Base-by-base conservation (phyloP, 1,140 invertebrate genomes). In the Pteromalus puparum region DNA sequence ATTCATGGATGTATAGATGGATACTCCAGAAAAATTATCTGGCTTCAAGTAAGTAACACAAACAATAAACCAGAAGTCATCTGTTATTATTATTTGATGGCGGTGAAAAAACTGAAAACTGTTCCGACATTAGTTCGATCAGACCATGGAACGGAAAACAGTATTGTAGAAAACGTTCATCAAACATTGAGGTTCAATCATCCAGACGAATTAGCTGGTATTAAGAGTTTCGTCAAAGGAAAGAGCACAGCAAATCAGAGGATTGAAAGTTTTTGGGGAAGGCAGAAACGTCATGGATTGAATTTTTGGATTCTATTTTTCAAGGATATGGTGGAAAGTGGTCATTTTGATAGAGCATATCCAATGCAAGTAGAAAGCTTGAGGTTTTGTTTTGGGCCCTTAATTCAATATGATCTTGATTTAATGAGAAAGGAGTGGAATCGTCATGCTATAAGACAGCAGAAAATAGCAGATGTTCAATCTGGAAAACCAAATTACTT, bases 1-100 rank as follows among this genome's bases (percentile, higher is more conserved):
- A 88, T 91, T 12, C 85, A 89, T 85, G 89, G 86, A 4, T 89
- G 88, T 61, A 88, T 91, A 15, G 89, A 91, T 76, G 90, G 89
- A 0, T 91, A 88, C 82, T 90, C 89, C 13, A 46, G 87, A 28
- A 72, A 87, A 46, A 74, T 91, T 42, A 28, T 90, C 13, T 91
- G 90, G 90, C 34, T 91, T 1, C 26, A 87, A 38, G 85, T 86
- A 26, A 42, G 61, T 24, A 78, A 26, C 1, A 87, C 87, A 30
- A 90, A 87, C 80, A 92, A 85, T 82, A 79, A 90, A 78, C 79
- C 79, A 34, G 26, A 65, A 12, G 34, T 85, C 34, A 85, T 76
- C 13, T 34, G 72, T n/a, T 53, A 87, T 87, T 89, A 90, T 82
- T 91, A 86, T 80, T 81, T 88, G 21, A 65, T 86, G 61, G 68